Conservation (phyloP, 2,113 vertebrate species). For the Dinomys branickii region DNA sequence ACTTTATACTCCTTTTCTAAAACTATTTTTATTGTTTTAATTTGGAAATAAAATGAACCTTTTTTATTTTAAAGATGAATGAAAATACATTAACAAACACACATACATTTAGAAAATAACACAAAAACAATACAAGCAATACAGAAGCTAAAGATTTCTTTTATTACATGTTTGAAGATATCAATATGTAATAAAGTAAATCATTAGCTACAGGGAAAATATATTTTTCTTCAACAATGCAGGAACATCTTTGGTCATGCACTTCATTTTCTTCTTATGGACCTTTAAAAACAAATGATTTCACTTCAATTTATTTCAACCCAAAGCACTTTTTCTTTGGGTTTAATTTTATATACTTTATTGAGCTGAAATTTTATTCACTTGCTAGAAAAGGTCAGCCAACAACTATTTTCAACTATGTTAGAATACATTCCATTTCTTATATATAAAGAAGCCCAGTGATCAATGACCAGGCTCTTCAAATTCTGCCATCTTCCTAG, state of each 20-base stretch:
- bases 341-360: not conserved
- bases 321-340: not conserved
- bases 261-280: not conserved
- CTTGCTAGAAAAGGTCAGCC: not conserved
- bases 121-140: too few relatives aligned
- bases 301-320: constrained; percentile 22
- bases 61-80: too few relatives aligned
- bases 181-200: not conserved
- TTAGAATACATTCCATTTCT: not conserved
- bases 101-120: too few relatives aligned
- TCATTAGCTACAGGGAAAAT: not conserved
- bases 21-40: not conserved
- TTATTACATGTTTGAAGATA: too few relatives aligned
- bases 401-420: not conserved
- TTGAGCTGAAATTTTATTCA: not conserved
- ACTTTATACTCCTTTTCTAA: not conserved
- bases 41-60: too few relatives aligned
- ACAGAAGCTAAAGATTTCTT: too few relatives aligned
- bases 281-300: not conserved
- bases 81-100: too few relatives aligned
- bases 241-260: not conserved
- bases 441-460: not conserved
- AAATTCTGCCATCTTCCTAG: not conserved
- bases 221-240: not conserved
- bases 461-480: not conserved